Evolutionary conservation across 2,113 vertebrate species (phyloP).

Genomic region (Ifrita kowaldi): DNA sequence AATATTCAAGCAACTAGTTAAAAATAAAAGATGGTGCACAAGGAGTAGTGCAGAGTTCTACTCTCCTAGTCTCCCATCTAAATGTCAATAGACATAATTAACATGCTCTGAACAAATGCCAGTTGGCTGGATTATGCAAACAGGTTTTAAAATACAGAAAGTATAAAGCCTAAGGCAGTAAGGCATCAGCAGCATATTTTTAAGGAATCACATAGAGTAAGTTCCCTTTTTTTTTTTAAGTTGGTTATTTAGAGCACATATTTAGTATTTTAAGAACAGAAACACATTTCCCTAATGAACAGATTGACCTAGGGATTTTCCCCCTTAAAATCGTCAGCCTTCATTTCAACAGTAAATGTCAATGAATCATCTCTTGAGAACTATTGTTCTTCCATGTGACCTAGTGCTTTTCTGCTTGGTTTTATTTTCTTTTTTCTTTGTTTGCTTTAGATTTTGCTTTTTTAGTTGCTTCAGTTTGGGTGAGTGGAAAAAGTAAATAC

Average conservation of each 20-base stretch:
- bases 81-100: constrained; percentile 5
- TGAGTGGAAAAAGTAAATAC: not conserved
- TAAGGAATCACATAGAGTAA: not conserved
- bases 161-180: not conserved
- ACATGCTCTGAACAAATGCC: not conserved
- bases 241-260: not conserved
- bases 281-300: not conserved
- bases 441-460: not conserved
- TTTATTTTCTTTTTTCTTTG: accelerated
- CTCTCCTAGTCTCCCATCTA: not conserved
- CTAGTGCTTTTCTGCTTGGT: not conserved
- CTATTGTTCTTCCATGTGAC: not conserved
- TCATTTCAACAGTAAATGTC: not conserved
- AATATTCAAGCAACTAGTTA: not conserved
- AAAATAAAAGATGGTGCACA: constrained; percentile 5
- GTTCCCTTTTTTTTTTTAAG: accelerated
- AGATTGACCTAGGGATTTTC: not conserved
- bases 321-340: not conserved
- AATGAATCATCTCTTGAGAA: not conserved
- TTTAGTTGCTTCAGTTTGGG: not conserved
- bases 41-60: not conserved
- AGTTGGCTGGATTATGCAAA: not conserved
- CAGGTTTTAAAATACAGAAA: constrained; percentile 21
- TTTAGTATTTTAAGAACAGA: not conserved
- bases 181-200: not conserved